Conservation (phyloP, 2,888 invertebrate species). For the Gymnocheta viridis region DNA sequence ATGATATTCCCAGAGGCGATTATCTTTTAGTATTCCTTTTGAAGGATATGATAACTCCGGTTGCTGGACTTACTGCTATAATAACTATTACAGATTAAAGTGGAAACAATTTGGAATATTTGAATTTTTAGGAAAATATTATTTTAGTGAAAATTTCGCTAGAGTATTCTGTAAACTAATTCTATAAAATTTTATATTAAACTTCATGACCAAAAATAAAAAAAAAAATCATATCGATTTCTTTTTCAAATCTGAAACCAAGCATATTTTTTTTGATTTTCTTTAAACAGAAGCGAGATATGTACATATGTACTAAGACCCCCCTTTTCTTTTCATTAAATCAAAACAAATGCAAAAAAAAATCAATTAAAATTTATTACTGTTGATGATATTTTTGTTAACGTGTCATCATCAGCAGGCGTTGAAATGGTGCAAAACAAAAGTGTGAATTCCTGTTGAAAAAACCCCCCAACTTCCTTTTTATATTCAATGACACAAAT, state of each 20-base stretch:
- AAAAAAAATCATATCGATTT: background rate
- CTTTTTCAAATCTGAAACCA: background rate
- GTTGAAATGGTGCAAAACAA: slow-evolving; percentile 77
- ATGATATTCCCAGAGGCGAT: slow-evolving; percentile 74
- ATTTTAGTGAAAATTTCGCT: too few relatives aligned
- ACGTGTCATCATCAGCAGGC: slow-evolving; percentile 78
- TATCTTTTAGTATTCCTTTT: slow-evolving; percentile 72
- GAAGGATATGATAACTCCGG: slow-evolving; percentile 70
- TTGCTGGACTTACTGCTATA: slow-evolving; percentile 71
- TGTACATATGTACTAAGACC: too few relatives aligned
- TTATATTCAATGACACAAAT: background rate
- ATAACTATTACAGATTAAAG: slow-evolving; percentile 55
- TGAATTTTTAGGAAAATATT: too few relatives aligned
- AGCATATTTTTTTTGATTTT: background rate
- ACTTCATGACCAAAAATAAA: background rate
- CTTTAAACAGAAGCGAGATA: too few relatives aligned
- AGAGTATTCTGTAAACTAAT: too few relatives aligned
- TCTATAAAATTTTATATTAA: too few relatives aligned
- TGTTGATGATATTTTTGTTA: slow-evolving; percentile 54
- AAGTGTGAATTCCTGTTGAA: slow-evolving; percentile 75
- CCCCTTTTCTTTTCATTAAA: background rate
- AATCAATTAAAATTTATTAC: slow-evolving; percentile 69
- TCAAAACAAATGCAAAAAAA: slow-evolving; percentile 11
- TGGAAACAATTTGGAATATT: too few relatives aligned
- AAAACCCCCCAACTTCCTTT: slow-evolving; percentile 42